A percentile compares a stretch with the other conserved stretches of the same genome.
Evolutionary conservation across 2,797 vertebrate genomes (phyloP).

Genomic region (Sternotherus odoratus): DNA sequence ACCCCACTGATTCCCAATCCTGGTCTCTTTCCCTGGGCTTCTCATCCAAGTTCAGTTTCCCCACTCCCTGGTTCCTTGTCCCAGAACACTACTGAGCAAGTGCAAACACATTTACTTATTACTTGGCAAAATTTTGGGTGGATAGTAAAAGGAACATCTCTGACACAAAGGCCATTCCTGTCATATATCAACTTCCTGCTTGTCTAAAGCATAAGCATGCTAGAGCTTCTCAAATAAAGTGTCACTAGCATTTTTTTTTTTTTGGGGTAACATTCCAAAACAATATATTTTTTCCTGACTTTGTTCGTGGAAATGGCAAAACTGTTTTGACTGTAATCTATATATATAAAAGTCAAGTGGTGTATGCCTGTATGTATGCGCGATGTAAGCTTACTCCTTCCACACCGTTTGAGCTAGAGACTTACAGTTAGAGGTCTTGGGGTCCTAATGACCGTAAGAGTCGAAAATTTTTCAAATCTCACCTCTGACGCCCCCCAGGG

Average conservation of each 20-base stretch:
- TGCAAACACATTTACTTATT: background rate
- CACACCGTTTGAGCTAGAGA: too few relatives aligned
- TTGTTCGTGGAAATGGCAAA: too few relatives aligned
- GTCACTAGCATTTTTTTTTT: background rate
- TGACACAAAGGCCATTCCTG: background rate
- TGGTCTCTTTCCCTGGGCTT: background rate
- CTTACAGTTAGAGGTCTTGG: too few relatives aligned
- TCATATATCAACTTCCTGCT: background rate
- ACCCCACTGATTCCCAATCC: background rate
- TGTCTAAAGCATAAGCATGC: background rate
- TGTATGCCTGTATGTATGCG: too few relatives aligned
- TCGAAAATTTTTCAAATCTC: too few relatives aligned
- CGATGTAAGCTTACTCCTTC: too few relatives aligned
- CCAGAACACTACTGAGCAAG: background rate
- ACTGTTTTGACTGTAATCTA: too few relatives aligned
- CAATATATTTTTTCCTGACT: too few relatives aligned
- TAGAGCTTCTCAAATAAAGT: background rate
- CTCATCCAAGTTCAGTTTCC: background rate
- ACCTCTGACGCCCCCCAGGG: too few relatives aligned
- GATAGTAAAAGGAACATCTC: background rate
- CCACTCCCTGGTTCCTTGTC: background rate
- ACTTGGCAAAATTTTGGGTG: background rate
- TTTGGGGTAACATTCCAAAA: background rate
- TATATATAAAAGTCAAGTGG: too few relatives aligned
- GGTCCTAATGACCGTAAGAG: too few relatives aligned